phyloP scores from a whole-genome alignment of 1,140 invertebrate genomes.

The Lordiphosa mommai region DNA sequence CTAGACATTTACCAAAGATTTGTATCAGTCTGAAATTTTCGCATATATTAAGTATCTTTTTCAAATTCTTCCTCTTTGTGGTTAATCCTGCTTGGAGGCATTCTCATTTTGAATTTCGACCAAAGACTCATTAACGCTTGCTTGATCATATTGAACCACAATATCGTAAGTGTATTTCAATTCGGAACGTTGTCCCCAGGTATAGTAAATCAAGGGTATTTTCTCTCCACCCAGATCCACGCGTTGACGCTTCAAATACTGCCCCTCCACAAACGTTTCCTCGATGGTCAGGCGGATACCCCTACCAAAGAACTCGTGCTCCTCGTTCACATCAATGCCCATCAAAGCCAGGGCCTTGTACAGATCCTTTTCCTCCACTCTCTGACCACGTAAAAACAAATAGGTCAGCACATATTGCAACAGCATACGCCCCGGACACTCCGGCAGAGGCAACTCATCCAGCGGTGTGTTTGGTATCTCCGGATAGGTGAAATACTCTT shows the following conservation, averaged over 20 bases:
- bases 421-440: no score
- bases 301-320: background rate
- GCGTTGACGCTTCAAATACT: background rate
- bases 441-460: no score
- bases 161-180: background rate
- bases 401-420: background rate
- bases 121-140: background rate
- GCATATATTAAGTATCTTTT: no score
- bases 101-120: no score
- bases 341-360: background rate
- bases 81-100: no score
- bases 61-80: no score
- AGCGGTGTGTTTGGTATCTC: background rate
- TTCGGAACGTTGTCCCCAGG: background rate
- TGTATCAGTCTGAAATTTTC: no score
- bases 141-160: background rate
- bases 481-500: background rate
- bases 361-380: background rate
- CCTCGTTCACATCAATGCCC: background rate
- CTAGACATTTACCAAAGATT: no score
- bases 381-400: background rate
- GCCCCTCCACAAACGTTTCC: background rate
- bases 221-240: background rate
- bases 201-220: background rate
- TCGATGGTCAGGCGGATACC: background rate